A percentile compares a stretch with the other conserved stretches of the same genome.
These are phyloP conservation scores for Oryzias celebensis DNA, from an alignment of 2,113 vertebrate genomes.

Conservation along the genomic window DNA sequence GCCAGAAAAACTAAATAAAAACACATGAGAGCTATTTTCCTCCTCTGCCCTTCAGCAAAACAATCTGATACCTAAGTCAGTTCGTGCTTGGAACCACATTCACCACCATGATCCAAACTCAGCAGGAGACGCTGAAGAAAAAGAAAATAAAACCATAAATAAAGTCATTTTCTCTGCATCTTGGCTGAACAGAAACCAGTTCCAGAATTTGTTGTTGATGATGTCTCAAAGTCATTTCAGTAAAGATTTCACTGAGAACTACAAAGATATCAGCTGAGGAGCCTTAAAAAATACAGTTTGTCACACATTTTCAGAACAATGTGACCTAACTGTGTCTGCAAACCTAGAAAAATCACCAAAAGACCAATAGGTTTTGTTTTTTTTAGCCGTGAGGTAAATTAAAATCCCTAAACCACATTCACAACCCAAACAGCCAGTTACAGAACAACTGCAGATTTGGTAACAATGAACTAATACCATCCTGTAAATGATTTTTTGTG, in stretches of 20 bases:
- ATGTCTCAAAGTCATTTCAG: slow-evolving; percentile 18
- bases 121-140: slow-evolving; percentile 42
- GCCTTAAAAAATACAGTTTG: not conserved
- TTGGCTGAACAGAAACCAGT: slow-evolving; percentile 30
- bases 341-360: not conserved
- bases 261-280: not conserved
- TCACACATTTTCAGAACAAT: not conserved
- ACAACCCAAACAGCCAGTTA: too few relatives aligned
- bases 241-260: slow-evolving; percentile 5
- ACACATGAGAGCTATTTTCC: slow-evolving; percentile 26
- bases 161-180: slow-evolving; percentile 39
- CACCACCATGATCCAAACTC: slow-evolving; percentile 56
- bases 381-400: too few relatives aligned
- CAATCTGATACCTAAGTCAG: slow-evolving; percentile 20
- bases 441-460: too few relatives aligned
- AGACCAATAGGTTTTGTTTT: not conserved
- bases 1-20: slow-evolving; percentile 28
- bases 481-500: too few relatives aligned
- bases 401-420: too few relatives aligned
- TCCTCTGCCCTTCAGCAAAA: slow-evolving; percentile 36
- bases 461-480: too few relatives aligned
- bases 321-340: not conserved
- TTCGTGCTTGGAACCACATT: slow-evolving; percentile 48
- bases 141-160: slow-evolving; percentile 47
- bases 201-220: slow-evolving; percentile 15